These are phyloP conservation scores for Silurus glanis DNA, from an alignment of 2,113 vertebrate genomes.

Conservation along the genomic window DNA sequence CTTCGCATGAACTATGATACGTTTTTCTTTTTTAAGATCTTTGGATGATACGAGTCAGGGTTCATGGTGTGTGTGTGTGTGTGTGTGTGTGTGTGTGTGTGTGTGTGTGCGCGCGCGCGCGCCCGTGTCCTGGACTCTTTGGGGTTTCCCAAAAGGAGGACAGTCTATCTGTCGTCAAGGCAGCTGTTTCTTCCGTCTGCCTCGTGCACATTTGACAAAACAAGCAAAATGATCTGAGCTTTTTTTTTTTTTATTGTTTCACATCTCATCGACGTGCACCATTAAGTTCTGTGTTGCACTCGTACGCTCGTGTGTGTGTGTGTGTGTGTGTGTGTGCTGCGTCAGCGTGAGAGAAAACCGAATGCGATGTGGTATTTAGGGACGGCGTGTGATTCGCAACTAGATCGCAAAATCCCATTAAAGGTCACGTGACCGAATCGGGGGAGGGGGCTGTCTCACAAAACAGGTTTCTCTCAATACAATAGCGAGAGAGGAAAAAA, in stretches of 20 bases:
- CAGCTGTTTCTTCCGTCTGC: neutral
- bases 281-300: too few relatives aligned
- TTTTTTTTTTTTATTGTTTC: too few relatives aligned
- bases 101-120: too few relatives aligned
- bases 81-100: neutral
- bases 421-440: neutral
- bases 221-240: too few relatives aligned
- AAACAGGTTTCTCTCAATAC: neutral
- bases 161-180: neutral
- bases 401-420: neutral
- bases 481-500: too few relatives aligned
- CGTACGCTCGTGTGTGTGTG: too few relatives aligned
- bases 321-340: too few relatives aligned
- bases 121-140: neutral
- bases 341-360: neutral
- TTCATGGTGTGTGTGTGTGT: neutral
- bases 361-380: neutral
- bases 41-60: neutral
- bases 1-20: too few relatives aligned
- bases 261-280: too few relatives aligned
- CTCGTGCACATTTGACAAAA: neutral
- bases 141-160: constrained; percentile 4
- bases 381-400: neutral
- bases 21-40: neutral
- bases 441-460: neutral